phyloP scores from a whole-genome alignment of 1,140 invertebrate genomes.

The Spodoptera frugiperda region DNA sequence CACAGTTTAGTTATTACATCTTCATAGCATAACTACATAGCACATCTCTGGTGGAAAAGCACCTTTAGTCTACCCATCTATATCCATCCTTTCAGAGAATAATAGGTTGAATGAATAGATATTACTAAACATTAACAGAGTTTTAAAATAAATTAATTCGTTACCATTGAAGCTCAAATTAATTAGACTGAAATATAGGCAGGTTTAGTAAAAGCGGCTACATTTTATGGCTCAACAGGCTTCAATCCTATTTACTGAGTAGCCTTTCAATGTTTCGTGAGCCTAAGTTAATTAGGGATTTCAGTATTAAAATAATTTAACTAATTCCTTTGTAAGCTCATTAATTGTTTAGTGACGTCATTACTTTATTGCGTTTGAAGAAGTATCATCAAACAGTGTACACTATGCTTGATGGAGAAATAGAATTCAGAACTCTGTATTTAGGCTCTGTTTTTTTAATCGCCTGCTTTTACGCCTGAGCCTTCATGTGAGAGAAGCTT shows the following conservation, averaged over 20 bases:
- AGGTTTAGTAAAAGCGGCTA: background rate
- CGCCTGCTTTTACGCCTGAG: too few relatives aligned
- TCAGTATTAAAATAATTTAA: background rate
- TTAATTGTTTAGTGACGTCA: background rate
- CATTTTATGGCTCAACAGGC: slow-evolving; percentile 2
- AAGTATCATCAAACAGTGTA: too few relatives aligned
- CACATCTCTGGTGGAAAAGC: too few relatives aligned
- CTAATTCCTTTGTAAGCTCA: background rate
- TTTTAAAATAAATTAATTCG: background rate
- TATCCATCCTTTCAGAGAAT: too few relatives aligned
- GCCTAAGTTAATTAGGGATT: slow-evolving; percentile 1
- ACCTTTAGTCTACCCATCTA: too few relatives aligned
- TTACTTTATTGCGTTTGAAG: too few relatives aligned
- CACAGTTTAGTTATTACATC: too few relatives aligned
- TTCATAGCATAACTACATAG: too few relatives aligned
- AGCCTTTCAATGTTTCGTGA: slow-evolving; percentile 3
- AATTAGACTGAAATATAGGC: slow-evolving; percentile 15
- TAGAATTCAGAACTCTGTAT: too few relatives aligned
- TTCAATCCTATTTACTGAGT: background rate
- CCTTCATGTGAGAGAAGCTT: too few relatives aligned
- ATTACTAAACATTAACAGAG: background rate
- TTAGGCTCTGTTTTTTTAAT: too few relatives aligned
- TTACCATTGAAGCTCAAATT: background rate
- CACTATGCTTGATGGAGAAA: too few relatives aligned
- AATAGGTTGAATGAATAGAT: background rate